Percentiles rank a stretch among this genome's conserved stretches.
Evolutionary conservation across 2,797 vertebrate genomes (phyloP).

Genomic region (Gouania willdenowi): DNA sequence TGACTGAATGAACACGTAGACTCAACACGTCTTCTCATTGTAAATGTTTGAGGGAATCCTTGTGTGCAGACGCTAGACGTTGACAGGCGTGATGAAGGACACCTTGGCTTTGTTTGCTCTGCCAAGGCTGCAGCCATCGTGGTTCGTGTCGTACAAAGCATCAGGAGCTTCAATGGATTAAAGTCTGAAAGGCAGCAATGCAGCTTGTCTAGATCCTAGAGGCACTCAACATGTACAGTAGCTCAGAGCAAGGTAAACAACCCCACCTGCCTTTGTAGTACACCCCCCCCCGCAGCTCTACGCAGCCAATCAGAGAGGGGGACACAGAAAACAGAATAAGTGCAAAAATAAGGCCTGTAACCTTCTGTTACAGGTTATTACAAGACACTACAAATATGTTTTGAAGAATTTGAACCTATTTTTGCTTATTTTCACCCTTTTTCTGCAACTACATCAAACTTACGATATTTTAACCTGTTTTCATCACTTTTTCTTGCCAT

Average conservation of each 20-base stretch:
- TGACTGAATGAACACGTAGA: neutral
- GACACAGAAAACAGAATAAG: conserved; percentile 2
- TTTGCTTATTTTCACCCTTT: too few relatives aligned
- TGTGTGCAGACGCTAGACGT: conserved; percentile 27
- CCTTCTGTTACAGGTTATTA: too few relatives aligned
- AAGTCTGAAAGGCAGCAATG: conserved; percentile 35
- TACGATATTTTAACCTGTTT: too few relatives aligned
- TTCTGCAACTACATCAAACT: too few relatives aligned
- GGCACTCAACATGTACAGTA: conserved; percentile 45
- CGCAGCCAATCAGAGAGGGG: conserved; percentile 5
- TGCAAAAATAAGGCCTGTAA: conserved; percentile 4
- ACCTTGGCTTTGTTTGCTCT: conserved; percentile 55
- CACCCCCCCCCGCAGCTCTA: conserved; percentile 5
- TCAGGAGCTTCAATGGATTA: conserved; percentile 34
- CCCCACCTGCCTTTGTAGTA: conserved; percentile 44
- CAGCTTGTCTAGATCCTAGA: conserved; percentile 25
- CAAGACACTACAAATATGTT: too few relatives aligned
- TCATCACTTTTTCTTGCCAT: too few relatives aligned
- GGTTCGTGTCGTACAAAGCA: conserved; percentile 41
- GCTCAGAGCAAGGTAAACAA: conserved; percentile 53
- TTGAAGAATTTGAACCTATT: too few relatives aligned
- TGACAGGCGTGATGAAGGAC: conserved; percentile 50
- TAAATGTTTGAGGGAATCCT: conserved; percentile 33
- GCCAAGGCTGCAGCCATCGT: conserved; percentile 35
- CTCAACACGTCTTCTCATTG: conserved; percentile 5